phyloP scores from a whole-genome alignment of 1,140 invertebrate species.

The Psilanteris sp. region DNA sequence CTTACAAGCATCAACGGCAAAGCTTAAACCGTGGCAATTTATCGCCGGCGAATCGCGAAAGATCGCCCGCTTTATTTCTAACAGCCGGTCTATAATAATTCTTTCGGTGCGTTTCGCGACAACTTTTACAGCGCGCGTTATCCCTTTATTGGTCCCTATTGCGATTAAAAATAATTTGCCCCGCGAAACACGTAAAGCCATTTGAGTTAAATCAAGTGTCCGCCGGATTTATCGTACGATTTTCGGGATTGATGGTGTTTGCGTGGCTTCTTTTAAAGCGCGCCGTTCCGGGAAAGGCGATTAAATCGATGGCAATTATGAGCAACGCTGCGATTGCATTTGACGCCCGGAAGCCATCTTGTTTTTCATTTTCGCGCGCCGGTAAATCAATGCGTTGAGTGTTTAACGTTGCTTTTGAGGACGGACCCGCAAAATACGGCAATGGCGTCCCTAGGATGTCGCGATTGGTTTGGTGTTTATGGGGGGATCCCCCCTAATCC shows the following conservation, averaged over 20 bases:
- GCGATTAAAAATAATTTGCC: conserved; percentile 48
- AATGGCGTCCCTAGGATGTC: too few species aligned
- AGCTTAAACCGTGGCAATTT: conserved; percentile 53
- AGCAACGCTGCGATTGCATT: too few species aligned
- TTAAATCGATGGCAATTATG: background rate
- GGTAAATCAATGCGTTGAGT: too few species aligned
- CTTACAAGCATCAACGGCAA: conserved; percentile 23
- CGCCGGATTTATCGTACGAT: conserved; percentile 16
- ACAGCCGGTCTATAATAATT: conserved; percentile 34
- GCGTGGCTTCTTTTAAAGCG: background rate
- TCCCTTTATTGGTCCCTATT: conserved; percentile 23
- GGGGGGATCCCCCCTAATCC: too few species aligned
- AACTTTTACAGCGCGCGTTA: conserved; percentile 31
- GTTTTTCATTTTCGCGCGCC: too few species aligned
- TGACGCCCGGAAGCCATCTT: too few species aligned
- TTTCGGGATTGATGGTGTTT: background rate
- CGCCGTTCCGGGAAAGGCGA: background rate
- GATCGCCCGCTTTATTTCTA: conserved; percentile 55
- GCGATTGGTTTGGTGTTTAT: too few species aligned
- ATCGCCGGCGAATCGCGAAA: conserved; percentile 44
- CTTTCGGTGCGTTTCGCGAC: conserved; percentile 38
- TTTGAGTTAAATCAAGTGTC: conserved; percentile 1
- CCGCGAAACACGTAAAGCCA: conserved; percentile 12
- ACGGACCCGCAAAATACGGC: too few species aligned
- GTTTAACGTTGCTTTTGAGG: too few species aligned